Conservation (phyloP, 2,113 vertebrate genomes). For the Scophthalmus maximus region DNA sequence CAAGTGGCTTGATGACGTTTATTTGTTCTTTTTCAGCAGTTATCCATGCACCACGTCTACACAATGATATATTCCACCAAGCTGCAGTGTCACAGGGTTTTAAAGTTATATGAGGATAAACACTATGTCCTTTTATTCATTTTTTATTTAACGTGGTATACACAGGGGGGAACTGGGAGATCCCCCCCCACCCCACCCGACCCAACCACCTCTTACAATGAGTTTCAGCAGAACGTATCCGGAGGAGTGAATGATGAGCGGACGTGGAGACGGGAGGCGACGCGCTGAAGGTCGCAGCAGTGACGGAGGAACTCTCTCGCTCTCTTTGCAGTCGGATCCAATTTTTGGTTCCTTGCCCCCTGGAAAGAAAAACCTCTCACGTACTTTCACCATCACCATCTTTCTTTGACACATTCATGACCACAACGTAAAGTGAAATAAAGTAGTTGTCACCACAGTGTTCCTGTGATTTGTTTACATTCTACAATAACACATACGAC, state of each 20-base stretch:
- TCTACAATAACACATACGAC: neutral
- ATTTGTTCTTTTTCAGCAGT: constrained; percentile 85
- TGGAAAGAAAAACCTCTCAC: neutral
- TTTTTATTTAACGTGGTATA: constrained; percentile 53
- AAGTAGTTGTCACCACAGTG: neutral
- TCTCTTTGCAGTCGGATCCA: too few relatives aligned
- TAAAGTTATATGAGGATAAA: constrained; percentile 71
- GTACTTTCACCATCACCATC: neutral
- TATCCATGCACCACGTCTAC: constrained; percentile 86
- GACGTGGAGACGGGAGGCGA: constrained; percentile 18
- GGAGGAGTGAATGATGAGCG: constrained; percentile 34
- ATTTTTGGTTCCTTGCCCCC: too few relatives aligned
- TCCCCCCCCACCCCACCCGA: too few relatives aligned
- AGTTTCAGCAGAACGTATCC: constrained; percentile 56
- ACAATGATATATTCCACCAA: constrained; percentile 85
- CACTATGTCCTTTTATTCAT: constrained; percentile 57
- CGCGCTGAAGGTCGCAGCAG: constrained; percentile 6
- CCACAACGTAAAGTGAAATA: neutral
- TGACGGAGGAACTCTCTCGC: neutral
- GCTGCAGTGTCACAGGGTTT: constrained; percentile 77
- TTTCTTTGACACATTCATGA: neutral
- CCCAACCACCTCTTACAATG: constrained; percentile 44
- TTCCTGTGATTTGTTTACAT: neutral
- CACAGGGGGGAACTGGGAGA: constrained; percentile 70
- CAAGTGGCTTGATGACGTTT: constrained; percentile 73